phyloP scores from a whole-genome alignment of 2,797 vertebrate genomes.

The Smutsia temminckii region DNA sequence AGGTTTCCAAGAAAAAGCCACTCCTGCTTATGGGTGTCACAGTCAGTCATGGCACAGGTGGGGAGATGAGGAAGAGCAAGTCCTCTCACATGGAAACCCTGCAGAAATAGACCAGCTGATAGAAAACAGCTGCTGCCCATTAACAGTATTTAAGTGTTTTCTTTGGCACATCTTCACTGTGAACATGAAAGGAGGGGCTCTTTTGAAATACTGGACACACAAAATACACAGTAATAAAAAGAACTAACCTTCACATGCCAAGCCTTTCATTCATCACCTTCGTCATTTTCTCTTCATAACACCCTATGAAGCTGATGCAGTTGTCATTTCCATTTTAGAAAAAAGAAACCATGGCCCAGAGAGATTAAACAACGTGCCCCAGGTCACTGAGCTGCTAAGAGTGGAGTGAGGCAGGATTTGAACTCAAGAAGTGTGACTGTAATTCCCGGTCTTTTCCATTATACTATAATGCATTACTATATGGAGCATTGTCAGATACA shows the following conservation, averaged over 20 bases:
- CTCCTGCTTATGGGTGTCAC: background rate
- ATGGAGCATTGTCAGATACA: background rate
- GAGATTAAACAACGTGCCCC: background rate
- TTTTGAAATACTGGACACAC: background rate
- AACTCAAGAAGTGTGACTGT: background rate
- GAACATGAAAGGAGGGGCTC: background rate
- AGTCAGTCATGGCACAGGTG: background rate
- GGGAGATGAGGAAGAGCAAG: background rate
- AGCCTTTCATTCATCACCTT: background rate
- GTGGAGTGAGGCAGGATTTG: background rate
- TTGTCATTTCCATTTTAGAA: conserved; percentile 25
- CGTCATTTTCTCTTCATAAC: background rate
- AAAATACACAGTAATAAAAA: background rate
- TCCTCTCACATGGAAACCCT: background rate
- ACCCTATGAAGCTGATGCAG: background rate
- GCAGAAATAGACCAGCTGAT: background rate
- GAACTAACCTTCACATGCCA: background rate
- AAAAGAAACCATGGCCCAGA: background rate
- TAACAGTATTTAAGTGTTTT: background rate
- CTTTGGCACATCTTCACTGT: background rate
- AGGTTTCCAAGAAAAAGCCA: background rate
- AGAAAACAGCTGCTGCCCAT: background rate
- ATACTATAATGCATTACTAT: background rate
- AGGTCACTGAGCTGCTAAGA: background rate
- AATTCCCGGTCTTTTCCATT: background rate